Base-by-base conservation (phyloP, 64 coral and sea anemone species). In the Montipora capricornis region DNA sequence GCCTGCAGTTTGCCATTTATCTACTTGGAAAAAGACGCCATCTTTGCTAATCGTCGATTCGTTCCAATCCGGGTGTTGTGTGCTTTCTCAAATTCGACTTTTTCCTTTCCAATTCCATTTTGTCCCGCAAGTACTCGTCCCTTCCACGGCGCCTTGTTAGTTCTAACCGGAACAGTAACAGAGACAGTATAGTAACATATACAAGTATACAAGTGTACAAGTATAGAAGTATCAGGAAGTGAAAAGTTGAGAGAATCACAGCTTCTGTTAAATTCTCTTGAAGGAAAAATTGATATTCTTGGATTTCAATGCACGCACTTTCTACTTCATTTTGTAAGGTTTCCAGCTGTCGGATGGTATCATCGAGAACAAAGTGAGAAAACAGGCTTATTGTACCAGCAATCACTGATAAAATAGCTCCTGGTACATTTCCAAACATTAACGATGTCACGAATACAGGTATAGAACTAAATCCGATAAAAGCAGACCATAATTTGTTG, bases 361-460 rank as follows among this genome's bases (percentile, higher is more conserved):
- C 3, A 0, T 44, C 20, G 44, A 86, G 66, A 20, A 17, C 67
- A n/a, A 6, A 1, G 15, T 47, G 0, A 37, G 15, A 8, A 14
- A 20, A 6, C 2, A 45, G 5, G 19, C 46, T 71, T 4, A 14
- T 20, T 7, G 47, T 8, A 71, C 44, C n/a, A 20, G 64, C 66
- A 50, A 17, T 44, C 8, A 13, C 67, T 86, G 82, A 46, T 3
- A 50, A 16, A 16, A 71, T 1, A 4, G 62, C 64, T 7, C 45
- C 82, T 15, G 82, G 82, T 4, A 70, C 66, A 86, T 86, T 50
- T 70, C 64, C 82, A 86, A 24, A 1, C 6, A 86, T 4, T 70
- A 49, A 5, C 2, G 82, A 69, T 22, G 8, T 64, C 20, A 20
- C 82, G 5, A 17, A 86, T 17, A 70, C 8, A 50, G 66, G 16